These are phyloP conservation scores for Polypterus senegalus DNA, from an alignment of 2,113 vertebrate species.

Conservation along the genomic window DNA sequence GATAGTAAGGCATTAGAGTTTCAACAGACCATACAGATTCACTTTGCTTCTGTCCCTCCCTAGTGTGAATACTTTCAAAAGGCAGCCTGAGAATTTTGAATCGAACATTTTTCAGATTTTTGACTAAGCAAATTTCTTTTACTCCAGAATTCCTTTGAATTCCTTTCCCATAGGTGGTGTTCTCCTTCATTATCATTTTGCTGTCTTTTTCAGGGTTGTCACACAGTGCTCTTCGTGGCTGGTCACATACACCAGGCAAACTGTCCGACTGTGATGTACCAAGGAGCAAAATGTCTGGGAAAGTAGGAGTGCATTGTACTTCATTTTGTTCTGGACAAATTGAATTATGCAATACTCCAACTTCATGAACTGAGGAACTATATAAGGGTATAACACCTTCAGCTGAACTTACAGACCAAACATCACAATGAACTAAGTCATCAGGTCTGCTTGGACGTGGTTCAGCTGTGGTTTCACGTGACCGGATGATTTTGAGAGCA, in stretches of 20 bases:
- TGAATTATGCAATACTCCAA: constrained; percentile 2
- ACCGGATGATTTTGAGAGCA: constrained; percentile 31
- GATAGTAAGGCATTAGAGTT: constrained; percentile 26
- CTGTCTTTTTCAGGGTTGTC: not conserved
- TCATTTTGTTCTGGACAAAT: not conserved
- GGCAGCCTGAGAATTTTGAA: constrained; percentile 35
- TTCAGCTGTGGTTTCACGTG: constrained; percentile 29
- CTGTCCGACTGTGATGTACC: constrained; percentile 12
- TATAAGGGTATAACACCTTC: constrained; percentile 15
- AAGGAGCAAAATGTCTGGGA: constrained; percentile 36
- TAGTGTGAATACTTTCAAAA: constrained; percentile 32
- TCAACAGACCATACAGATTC: constrained; percentile 44
- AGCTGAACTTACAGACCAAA: constrained; percentile 23
- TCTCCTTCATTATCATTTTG: not conserved
- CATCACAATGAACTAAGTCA: constrained; percentile 29
- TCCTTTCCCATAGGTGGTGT: constrained; percentile 4
- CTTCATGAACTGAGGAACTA: constrained; percentile 24
- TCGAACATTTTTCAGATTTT: constrained; percentile 9
- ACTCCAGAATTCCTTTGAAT: not conserved
- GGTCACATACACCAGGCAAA: not conserved
- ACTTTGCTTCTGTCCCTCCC: constrained; percentile 40
- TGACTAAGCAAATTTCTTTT: not conserved
- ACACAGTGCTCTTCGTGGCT: too few species aligned
- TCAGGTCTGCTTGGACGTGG: constrained; percentile 28
- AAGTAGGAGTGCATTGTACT: constrained; percentile 20